Base-by-base conservation (phyloP, 1,140 invertebrate species). In the Calephelis nemesis region DNA sequence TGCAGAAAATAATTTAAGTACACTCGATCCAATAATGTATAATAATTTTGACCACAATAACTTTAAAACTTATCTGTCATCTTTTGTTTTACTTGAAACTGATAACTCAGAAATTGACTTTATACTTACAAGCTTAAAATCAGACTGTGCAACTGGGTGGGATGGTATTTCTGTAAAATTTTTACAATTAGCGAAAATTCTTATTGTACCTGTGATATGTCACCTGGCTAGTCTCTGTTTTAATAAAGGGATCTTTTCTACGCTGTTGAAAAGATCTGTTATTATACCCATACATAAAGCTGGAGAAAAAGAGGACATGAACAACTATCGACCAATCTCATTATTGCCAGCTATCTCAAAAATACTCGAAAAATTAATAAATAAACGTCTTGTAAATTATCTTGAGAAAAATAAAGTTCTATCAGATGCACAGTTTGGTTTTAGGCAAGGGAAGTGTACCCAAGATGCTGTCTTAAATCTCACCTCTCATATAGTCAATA, bases 61-160 rank as follows among this genome's bases (percentile, higher is more conserved):
- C 30, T 30, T 30, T 30, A 30, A 30, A 30, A 30, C 30, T 30
- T 30, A 30, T 30, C 30, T 30, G 30, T 4, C 30, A 7, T 74
- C 71, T 7, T 72, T 77, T 71, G 73, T 64, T 11, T 9, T 77
- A 12, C 10, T 75, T 4, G 58, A 68, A 13, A 70, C 69, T 9
- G 64, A 64, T 15, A 10, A 13, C 15, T 47, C 19, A 12, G 75
- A 74, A 67, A 58, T 74, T 7, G 13, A 54, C 19, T 15, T 8
- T 9, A 52, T 70, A 10, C 54, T 72, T 7, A 42, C 30, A 8
- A 66, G 7, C 9, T 48, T 71, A 39, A 73, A 74, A 64, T n/a
- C 62, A 15, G 48, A 74, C 8, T 63, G 63, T 30, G 48, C 65
- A 1, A n/a, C 65, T 9, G 68, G 68, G 0, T 70, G 63, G 45